These are phyloP conservation scores for Microdon myrmicae DNA, from an alignment of 2,888 invertebrate species.

Conservation along the genomic window DNA sequence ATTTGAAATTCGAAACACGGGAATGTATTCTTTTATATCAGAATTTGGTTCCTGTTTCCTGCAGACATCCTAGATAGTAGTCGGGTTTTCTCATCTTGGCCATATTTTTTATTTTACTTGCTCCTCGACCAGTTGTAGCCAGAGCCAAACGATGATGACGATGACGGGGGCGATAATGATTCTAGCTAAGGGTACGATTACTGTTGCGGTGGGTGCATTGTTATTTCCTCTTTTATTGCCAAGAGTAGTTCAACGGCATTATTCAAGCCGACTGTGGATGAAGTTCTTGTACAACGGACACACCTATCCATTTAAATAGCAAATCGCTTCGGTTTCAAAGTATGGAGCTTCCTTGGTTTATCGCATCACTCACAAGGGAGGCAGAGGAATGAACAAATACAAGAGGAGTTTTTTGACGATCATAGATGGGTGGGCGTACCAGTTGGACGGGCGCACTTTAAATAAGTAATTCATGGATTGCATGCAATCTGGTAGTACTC, in stretches of 20 bases:
- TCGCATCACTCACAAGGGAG: constrained; percentile 23
- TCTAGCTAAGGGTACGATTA: background rate
- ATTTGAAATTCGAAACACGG: constrained; percentile 55
- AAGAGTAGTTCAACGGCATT: constrained; percentile 35
- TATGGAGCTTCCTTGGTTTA: constrained; percentile 19
- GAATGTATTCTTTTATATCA: constrained; percentile 53
- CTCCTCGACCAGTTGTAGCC: constrained; percentile 7
- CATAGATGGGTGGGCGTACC: constrained; percentile 39
- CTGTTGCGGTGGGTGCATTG: constrained; percentile 25
- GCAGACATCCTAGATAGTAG: constrained; percentile 27
- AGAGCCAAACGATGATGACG: constrained; percentile 22
- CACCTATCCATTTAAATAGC: constrained; percentile 49
- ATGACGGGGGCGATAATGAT: constrained; percentile 3
- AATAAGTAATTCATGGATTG: constrained; percentile 47
- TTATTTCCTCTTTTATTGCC: constrained; percentile 22
- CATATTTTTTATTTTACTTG: constrained; percentile 3
- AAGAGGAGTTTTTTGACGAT: constrained; percentile 35
- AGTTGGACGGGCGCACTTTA: constrained; percentile 28
- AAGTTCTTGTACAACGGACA: constrained; percentile 41
- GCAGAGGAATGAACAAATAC: constrained; percentile 27
- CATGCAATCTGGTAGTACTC: constrained; percentile 49
- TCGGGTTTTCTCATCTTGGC: constrained; percentile 24
- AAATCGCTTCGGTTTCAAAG: constrained; percentile 29
- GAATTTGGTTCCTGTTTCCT: constrained; percentile 37
- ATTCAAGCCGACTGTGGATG: constrained; percentile 38